Base-by-base conservation (phyloP, 2,113 vertebrate genomes). In the Scomber japonicus region DNA sequence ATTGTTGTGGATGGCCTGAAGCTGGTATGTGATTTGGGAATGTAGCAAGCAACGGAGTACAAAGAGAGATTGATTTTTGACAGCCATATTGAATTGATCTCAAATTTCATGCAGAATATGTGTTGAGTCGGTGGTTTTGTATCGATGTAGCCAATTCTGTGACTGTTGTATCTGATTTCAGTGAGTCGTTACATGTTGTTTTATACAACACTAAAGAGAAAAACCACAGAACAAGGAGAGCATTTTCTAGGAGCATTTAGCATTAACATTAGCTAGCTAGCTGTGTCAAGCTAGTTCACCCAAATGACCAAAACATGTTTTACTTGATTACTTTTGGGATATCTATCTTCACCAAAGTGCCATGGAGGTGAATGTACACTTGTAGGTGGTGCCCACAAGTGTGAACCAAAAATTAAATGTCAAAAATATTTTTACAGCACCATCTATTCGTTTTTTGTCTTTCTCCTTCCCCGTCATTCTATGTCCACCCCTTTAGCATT, bases 381-480 rank as follows among this genome's bases (percentile, higher is more conserved):
- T 60, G 4, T 74, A 21, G 24, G 44, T 51, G n/a, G 17, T 14
- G 54, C 13, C 51, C 45, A 30, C 62, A 53, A 5, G 8, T 50
- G 16, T 12, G 15, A 9, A 16, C 17, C 24, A 61, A 82, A 45
- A 65, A 60, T 19, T 7, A 48, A 68, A 80, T 44, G 60, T 67
- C 60, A 31, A 44, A 55, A 44, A 40, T 10, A 75, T 69, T 5
- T 68, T 61, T 50, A 68, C 72, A 24, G 21, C 15, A 15, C 57
- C 11, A 49, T 45, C 31, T 53, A 12, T 21, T 46, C 30, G 14
- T 63, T 9, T 68, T 68, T 67, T 24, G 40, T 68, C 62, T 69
- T 19, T 19, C 13, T 68, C 62, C 65, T 19, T 19, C 13, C 27
- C 10, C n/a, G 31, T 40, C 3, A 21, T 40, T 77, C 21, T 68